Base-by-base conservation (phyloP, 2,888 invertebrate genomes). In the Pteria penguin region DNA sequence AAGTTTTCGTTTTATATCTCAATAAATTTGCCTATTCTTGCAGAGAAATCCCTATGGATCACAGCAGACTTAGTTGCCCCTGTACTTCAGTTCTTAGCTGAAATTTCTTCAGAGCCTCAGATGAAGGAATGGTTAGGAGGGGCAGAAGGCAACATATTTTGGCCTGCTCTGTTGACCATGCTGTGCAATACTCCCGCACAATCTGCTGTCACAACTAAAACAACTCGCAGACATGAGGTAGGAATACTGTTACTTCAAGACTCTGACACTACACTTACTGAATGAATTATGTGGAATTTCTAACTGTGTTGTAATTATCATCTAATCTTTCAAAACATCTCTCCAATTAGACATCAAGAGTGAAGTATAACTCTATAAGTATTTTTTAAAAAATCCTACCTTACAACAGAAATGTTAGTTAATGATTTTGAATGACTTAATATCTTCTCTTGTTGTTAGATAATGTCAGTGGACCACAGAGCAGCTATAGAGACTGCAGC, bases 101-200 rank as follows among this genome's bases (percentile, higher is more conserved):
- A 96, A 80, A 94, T 97, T 75, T 96, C 96, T 90, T 94, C 95
- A 27, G 97, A 96, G 74, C 78, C 85, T 3, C 94, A 95, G 81
- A 95, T 97, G 93, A 95, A 96, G 83, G 96, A 96, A 92, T 97
- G 97, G 97, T 94, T 97, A 62, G 97, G 97, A 18, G 94, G 95
- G 0, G 92, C 94, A 65, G 95, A 96, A 82, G 97, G 97, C 5
- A 94, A 95, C 2, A 93, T 94, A n/a, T 97, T 97, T 93, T 97
- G 97, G 97, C 94, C 95, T 62, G 96, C 96, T 2, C 93, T 97
- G 78, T 93, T 97, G 11, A 94, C 95, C 76, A 93, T 96, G 90
- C 93, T 92, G 78, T 91, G 91, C 79, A 87, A 88, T 74, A 86
- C 87, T 26, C 87, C 87, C n/a, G 76, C 85, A 14, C 88, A 88